Evolutionary conservation across 2,797 vertebrate species (phyloP).

Genomic region (Amblyraja radiata): DNA sequence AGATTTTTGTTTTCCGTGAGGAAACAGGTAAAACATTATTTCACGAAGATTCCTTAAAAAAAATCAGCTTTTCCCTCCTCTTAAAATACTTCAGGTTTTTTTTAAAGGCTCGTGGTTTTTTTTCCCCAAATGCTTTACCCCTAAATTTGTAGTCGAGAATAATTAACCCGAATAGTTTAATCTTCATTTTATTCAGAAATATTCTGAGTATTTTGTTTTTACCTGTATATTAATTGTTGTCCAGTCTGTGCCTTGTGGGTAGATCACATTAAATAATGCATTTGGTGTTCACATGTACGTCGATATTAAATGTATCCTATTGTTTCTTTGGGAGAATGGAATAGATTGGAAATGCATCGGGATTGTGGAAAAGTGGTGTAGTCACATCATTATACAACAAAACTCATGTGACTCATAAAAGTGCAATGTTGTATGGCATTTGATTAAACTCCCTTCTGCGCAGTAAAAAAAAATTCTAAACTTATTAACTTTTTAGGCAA

Average conservation of each 20-base stretch:
- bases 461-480: neutral
- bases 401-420: neutral
- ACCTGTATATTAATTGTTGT: neutral
- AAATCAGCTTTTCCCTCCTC: neutral
- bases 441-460: constrained; percentile 24
- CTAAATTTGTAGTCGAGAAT: neutral
- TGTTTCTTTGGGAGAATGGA: neutral
- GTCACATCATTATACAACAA: too few species aligned
- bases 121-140: neutral
- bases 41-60: neutral
- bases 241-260: neutral
- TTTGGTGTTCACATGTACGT: neutral
- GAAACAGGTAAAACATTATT: too few species aligned
- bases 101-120: neutral
- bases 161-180: neutral
- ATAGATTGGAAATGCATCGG: neutral
- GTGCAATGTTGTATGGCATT: neutral
- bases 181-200: neutral
- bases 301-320: neutral
- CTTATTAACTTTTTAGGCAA: constrained; percentile 2
- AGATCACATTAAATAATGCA: neutral
- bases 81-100: neutral
- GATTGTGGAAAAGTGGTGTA: neutral
- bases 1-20: too few species aligned
- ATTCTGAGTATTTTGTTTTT: neutral